Base-by-base conservation (phyloP, 2,113 vertebrate species). In the Platanista minor region DNA sequence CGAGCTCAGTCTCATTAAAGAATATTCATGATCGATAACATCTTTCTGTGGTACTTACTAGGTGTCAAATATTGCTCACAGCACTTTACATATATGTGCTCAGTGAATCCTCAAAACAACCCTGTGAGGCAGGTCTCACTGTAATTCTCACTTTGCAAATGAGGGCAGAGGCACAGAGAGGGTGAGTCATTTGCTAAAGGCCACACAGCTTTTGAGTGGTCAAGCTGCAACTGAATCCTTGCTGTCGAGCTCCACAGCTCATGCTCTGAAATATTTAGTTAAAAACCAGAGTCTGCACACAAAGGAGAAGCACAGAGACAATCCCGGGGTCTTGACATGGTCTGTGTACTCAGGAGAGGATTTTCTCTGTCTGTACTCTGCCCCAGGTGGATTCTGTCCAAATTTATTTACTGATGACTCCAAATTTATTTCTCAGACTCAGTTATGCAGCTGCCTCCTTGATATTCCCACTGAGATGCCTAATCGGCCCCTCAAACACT, bases 91-190 rank as follows among this genome's bases (percentile, higher is more conserved):
- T 20, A 17, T 13, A 5, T 8, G 10, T 1, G 27, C 20, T 78
- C 29, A 1, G n/a, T 29, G 18, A 64, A 52, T 61, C 66, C 81
- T 97, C 75, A 43, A 46, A 54, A 62, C 1, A 64, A 13, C 66
- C 83, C 89, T 94, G 95, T 81, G 89, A 95, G 83, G 78, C 87
- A 39, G 10, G 74, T 95, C 64, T 78, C 31, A 41, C 17, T 78
- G 27, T 96, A 10, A 41, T 96, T 71, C 57, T 49, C 78, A 83
- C 87, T 86, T 77, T 86, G 57, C 91, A 96, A 82, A 95, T 87
- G 91, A 87, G 54, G 84, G 94, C 96, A 69, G 46, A 43, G 39
- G 15, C 59, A 94, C 75, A 97, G 90, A 85, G 66, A 89, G 8
- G 39, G 31, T 27, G 33, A 77, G 41, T 90, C 67, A 49, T 95